phyloP scores from a whole-genome alignment of 2,113 vertebrate genomes.

The Corythaeola cristata region DNA sequence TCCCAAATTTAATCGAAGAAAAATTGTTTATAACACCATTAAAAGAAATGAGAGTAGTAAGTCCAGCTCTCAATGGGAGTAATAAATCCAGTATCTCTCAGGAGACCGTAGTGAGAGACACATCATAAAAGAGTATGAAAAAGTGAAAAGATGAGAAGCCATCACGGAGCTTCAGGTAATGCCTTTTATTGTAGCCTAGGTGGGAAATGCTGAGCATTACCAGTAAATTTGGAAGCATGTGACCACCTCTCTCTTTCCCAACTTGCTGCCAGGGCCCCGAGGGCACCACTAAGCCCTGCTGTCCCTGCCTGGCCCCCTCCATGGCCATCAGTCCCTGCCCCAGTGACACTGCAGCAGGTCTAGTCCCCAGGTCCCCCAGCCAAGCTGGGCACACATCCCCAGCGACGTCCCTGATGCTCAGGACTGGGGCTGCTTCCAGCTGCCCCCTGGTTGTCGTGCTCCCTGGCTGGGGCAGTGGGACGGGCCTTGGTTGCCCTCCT shows the following conservation, averaged over 20 bases:
- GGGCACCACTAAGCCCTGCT: background rate
- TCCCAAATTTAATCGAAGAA: background rate
- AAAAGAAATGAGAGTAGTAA: background rate
- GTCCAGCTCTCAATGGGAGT: background rate
- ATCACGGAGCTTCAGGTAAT: background rate
- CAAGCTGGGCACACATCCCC: background rate
- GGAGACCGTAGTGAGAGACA: background rate
- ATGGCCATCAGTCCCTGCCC: background rate
- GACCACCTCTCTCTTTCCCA: background rate
- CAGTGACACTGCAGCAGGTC: background rate
- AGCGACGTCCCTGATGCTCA: background rate
- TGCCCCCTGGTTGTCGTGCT: background rate
- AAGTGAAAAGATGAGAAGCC: background rate
- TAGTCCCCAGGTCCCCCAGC: fast-evolving
- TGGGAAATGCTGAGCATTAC: background rate
- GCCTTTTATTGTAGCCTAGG: background rate
- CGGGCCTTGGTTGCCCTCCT: fast-evolving
- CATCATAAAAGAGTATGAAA: background rate
- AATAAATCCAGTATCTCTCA: background rate
- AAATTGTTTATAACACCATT: background rate
- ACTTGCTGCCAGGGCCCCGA: background rate
- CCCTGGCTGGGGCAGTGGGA: background rate
- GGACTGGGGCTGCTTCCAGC: background rate
- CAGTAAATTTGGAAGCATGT: background rate
- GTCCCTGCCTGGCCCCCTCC: background rate